These are phyloP conservation scores for Scyliorhinus canicula DNA, from an alignment of 2,797 vertebrate genomes.

Conservation along the genomic window DNA sequence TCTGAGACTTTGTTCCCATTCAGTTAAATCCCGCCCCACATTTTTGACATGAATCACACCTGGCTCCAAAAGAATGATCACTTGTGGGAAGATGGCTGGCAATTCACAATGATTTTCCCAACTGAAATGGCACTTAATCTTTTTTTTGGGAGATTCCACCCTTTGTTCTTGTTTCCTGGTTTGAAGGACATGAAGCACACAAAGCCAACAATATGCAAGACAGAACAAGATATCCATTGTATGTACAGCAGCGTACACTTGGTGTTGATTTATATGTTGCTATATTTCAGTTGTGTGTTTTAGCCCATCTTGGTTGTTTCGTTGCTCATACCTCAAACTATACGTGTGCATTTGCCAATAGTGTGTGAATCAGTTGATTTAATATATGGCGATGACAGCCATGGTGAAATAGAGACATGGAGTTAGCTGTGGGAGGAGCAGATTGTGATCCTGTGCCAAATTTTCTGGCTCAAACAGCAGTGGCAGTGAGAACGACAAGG, in stretches of 20 bases:
- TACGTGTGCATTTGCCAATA: background rate
- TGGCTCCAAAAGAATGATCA: too few relatives aligned
- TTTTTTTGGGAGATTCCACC: too few relatives aligned
- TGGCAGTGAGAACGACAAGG: background rate
- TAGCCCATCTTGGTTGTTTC: background rate
- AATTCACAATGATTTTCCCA: too few relatives aligned
- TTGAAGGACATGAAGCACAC: background rate
- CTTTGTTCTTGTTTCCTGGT: background rate
- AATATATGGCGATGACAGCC: background rate
- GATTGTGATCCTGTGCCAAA: background rate
- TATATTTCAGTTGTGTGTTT: background rate
- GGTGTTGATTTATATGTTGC: background rate
- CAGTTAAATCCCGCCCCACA: too few relatives aligned
- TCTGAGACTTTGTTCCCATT: too few relatives aligned
- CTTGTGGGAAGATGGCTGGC: too few relatives aligned
- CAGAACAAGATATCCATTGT: constrained; percentile 23
- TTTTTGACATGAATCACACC: too few relatives aligned
- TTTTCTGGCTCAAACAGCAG: background rate
- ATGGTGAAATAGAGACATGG: background rate
- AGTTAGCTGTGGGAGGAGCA: background rate
- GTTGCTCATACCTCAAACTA: background rate
- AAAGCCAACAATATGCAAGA: background rate
- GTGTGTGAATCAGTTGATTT: background rate
- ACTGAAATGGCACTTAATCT: background rate
- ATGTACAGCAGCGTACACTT: background rate